A percentile compares a stretch with the other conserved stretches of the same genome.
Evolutionary conservation across 2,797 vertebrate species (phyloP).

Genomic region (Staurois parvus): DNA sequence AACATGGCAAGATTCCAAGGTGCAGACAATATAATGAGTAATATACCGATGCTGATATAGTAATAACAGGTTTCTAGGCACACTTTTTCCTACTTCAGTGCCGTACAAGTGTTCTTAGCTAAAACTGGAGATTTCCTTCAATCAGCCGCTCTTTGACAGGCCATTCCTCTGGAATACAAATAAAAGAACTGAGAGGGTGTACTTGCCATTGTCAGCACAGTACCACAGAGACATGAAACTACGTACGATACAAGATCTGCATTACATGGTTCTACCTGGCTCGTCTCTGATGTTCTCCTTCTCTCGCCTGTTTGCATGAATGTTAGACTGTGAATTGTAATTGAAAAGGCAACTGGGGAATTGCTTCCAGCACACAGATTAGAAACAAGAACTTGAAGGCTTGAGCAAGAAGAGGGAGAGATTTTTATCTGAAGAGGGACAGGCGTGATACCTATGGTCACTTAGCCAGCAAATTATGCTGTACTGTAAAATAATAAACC

Average conservation of each 20-base stretch:
- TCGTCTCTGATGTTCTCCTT: background rate
- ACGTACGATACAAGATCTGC: conserved; percentile 2
- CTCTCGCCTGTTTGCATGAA: conserved; percentile 23
- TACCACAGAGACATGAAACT: background rate
- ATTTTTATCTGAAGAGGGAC: conserved; percentile 11
- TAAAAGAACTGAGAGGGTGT: background rate
- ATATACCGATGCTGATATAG: background rate
- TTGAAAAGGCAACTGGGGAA: conserved; percentile 25
- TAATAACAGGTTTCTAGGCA: background rate
- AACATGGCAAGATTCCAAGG: background rate
- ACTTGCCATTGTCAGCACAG: background rate
- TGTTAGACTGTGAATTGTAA: conserved; percentile 22
- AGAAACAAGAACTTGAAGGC: conserved; percentile 8
- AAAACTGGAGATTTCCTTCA: conserved; percentile 12
- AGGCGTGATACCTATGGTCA: background rate
- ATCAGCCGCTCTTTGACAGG: background rate
- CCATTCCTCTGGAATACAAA: conserved; percentile 18
- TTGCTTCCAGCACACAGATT: conserved; percentile 25
- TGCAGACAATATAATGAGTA: background rate
- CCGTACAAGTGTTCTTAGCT: background rate
- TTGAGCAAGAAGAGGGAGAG: background rate
- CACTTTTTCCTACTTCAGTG: background rate
- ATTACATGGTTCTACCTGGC: conserved; percentile 13
- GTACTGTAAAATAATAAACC: background rate
- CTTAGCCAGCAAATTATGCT: background rate